These are phyloP conservation scores for Allacma fusca DNA, from an alignment of 2,888 invertebrate genomes.

Conservation along the genomic window DNA sequence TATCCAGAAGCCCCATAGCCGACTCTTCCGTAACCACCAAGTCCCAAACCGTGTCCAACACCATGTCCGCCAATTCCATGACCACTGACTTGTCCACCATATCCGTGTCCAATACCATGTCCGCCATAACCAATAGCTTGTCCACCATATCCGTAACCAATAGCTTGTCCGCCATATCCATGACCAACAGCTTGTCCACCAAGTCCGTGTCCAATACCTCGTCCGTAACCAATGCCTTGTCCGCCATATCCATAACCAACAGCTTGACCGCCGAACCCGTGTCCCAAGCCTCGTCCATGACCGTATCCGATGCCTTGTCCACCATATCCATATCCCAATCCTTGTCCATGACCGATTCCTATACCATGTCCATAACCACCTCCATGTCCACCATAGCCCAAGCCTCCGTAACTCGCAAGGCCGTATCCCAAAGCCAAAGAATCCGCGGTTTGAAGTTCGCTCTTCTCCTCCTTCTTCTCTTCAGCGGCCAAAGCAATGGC, in stretches of 20 bases:
- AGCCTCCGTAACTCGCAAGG: neutral
- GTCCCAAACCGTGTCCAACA: too few relatives aligned
- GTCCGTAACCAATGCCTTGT: neutral
- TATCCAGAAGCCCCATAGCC: too few relatives aligned
- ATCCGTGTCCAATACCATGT: too few relatives aligned
- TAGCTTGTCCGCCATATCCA: too few relatives aligned
- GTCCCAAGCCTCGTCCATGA: too few relatives aligned
- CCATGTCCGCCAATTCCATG: too few relatives aligned
- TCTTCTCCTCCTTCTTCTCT: conserved; percentile 22
- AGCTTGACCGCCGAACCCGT: neutral
- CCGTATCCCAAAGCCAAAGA: conserved; percentile 16
- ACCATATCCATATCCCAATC: neutral
- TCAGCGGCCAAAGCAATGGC: conserved; percentile 2
- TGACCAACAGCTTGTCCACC: neutral
- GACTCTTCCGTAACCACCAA: too few relatives aligned
- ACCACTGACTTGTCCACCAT: too few relatives aligned
- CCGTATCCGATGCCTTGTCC: neutral
- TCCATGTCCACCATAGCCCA: neutral
- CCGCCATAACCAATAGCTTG: too few relatives aligned
- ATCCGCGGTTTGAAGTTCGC: neutral
- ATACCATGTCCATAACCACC: neutral
- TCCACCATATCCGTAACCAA: too few relatives aligned
- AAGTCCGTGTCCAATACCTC: neutral
- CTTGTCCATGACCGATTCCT: neutral
- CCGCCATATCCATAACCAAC: too few relatives aligned